Percentiles rank a stretch among this genome's conserved stretches.
phyloP scores from a whole-genome alignment of 2,888 invertebrate genomes.

The Spisula subtruncata region DNA sequence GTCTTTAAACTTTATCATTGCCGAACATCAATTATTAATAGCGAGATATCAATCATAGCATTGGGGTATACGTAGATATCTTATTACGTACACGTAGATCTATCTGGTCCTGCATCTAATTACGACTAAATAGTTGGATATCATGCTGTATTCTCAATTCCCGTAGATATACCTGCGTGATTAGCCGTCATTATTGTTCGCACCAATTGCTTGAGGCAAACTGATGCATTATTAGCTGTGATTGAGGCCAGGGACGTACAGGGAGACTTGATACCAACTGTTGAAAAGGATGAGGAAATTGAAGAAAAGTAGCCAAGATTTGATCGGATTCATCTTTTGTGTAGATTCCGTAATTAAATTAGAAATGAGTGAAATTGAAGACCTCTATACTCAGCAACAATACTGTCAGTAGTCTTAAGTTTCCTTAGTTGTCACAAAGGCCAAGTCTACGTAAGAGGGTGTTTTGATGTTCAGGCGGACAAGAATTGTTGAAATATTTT shows the following conservation, averaged over 20 bases:
- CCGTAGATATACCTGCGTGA: slow-evolving; percentile 55
- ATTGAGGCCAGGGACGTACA: slow-evolving; percentile 46
- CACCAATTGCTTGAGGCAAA: slow-evolving; percentile 47
- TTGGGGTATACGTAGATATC: slow-evolving; percentile 41
- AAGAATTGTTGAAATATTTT: slow-evolving; percentile 26
- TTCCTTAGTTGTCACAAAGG: slow-evolving; percentile 32
- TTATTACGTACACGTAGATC: slow-evolving; percentile 53
- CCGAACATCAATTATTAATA: slow-evolving; percentile 51
- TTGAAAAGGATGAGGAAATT: slow-evolving; percentile 52
- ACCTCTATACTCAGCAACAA: slow-evolving; percentile 29
- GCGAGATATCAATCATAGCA: slow-evolving; percentile 49
- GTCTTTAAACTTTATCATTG: slow-evolving; percentile 57
- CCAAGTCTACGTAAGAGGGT: slow-evolving; percentile 13
- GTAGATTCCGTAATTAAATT: slow-evolving; percentile 52
- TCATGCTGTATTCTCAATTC: slow-evolving; percentile 42
- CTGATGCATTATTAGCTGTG: slow-evolving; percentile 46
- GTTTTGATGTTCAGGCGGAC: background rate
- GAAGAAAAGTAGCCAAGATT: slow-evolving; percentile 57
- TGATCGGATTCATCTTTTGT: slow-evolving; percentile 52
- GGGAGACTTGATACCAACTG: slow-evolving; percentile 46
- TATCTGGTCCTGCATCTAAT: slow-evolving; percentile 61
- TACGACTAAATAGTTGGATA: slow-evolving; percentile 63
- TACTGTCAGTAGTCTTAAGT: slow-evolving; percentile 29
- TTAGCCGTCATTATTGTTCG: slow-evolving; percentile 54
- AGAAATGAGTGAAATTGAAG: slow-evolving; percentile 50